Base-by-base conservation (phyloP, 2,888 invertebrate genomes). In the Aspidiotus rigidus region DNA sequence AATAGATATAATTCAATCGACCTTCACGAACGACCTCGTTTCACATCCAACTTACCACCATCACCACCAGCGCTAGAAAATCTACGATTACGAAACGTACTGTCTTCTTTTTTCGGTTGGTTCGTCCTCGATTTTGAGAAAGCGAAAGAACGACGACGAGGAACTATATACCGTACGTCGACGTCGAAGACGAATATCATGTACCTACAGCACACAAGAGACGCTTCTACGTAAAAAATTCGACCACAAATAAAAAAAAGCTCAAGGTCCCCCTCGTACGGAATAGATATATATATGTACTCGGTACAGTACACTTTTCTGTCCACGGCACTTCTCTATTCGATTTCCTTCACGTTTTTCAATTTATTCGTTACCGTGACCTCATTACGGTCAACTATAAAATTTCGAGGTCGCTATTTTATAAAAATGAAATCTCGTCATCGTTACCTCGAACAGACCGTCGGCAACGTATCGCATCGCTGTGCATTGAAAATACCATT, bases 21-120 rank as follows among this genome's bases (percentile, higher is more conserved):
- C 62, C 62, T 62, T 62, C 62, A 28, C 49, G 44, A 49, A 62
- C 62, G 62, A 62, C 62, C 62, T 62, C 62, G 62, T 62, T 62
- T 62, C 49, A 62, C 62, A 62, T 49, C 62, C 62, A 62, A 62
- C 62, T 62, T 62, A 44, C 42, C 42, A 49, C 49, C 62, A 49
- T 49, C 62, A 62, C 62, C 41, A 15, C 61, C 61, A 41, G 15
- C 7, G 42, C 61, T 61, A 28, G 28, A 28, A 28, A 28, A 28
- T 28, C 28, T 28, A 28, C 28, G 28, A 28, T 28, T 28, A 28
- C 28, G 28, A 28, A 28, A 28, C 28, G 28, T 28, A 28, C 28
- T 1, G 28, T 28, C 28, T 28, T 28, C 28, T 28, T 28, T 28
- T 28, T 28, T 28, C 28, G 28, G 28, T 28, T 28, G 28, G 28